phyloP scores from a whole-genome alignment of 2,888 invertebrate genomes.

The Gasteruption jaculator region DNA sequence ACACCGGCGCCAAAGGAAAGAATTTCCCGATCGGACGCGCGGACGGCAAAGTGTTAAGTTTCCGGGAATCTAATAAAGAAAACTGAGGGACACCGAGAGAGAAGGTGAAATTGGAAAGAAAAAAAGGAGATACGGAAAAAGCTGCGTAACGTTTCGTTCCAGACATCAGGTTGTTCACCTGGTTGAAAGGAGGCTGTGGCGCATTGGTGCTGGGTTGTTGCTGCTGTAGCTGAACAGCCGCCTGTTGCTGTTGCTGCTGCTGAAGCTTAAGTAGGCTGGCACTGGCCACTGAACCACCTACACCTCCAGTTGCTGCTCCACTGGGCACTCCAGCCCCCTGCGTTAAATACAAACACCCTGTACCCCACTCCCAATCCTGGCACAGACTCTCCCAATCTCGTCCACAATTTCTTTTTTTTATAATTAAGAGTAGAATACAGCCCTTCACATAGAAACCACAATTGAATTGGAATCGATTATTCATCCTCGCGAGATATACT shows the following conservation, averaged over 20 bases:
- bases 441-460: conserved; percentile 13
- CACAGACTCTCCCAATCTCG: conserved; percentile 14
- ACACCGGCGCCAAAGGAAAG: too few relatives aligned
- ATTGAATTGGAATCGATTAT: too few relatives aligned
- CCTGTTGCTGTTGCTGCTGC: conserved; percentile 44
- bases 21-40: too few relatives aligned
- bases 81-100: too few relatives aligned
- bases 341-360: conserved; percentile 41
- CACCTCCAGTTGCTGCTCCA: conserved; percentile 43
- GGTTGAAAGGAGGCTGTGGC: conserved; percentile 49
- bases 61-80: too few relatives aligned
- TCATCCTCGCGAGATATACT: too few relatives aligned
- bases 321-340: conserved; percentile 50
- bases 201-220: conserved; percentile 46
- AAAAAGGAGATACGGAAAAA: too few relatives aligned
- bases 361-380: conserved; percentile 34
- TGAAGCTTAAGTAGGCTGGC: conserved; percentile 49
- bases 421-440: conserved; percentile 18
- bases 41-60: too few relatives aligned
- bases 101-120: too few relatives aligned
- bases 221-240: conserved; percentile 33
- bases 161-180: conserved; percentile 44
- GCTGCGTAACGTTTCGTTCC: too few relatives aligned
- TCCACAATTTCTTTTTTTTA: conserved; percentile 6
- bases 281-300: conserved; percentile 48